These are phyloP conservation scores for Cepphus grylle DNA, from an alignment of 2,113 vertebrate genomes.

Conservation along the genomic window DNA sequence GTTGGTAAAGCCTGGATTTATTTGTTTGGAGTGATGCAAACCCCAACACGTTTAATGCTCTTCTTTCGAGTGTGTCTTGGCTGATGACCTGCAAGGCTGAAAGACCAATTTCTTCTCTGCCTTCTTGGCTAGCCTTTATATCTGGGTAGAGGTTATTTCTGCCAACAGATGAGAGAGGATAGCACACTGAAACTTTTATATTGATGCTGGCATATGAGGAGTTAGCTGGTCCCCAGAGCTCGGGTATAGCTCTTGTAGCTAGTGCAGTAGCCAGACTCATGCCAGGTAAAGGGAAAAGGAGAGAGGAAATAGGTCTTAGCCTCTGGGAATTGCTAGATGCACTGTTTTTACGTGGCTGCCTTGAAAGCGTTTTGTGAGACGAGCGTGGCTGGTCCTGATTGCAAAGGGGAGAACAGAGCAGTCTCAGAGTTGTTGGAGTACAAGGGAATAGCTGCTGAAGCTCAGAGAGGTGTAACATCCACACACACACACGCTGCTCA, in stretches of 20 bases:
- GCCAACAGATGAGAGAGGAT: not conserved
- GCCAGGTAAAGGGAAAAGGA: not conserved
- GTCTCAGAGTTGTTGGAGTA: not conserved
- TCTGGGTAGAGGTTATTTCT: not conserved
- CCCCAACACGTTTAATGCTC: not conserved
- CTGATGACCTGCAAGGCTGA: not conserved
- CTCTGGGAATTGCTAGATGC: not conserved
- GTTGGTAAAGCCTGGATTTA: not conserved
- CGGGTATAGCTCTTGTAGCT: not conserved
- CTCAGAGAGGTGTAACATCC: not conserved
- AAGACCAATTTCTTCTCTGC: not conserved
- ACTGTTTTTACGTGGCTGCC: not conserved
- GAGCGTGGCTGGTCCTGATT: not conserved
- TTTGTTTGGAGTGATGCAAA: not conserved
- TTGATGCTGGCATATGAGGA: rapidly evolving
- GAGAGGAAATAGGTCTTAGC: not conserved
- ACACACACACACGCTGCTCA: not conserved
- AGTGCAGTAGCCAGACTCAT: not conserved
- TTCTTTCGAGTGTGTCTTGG: not conserved
- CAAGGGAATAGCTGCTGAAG: not conserved
- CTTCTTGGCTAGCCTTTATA: not conserved
- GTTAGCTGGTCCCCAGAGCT: not conserved
- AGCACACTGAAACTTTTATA: not conserved
- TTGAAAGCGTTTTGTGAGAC: not conserved
- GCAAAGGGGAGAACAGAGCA: not conserved